phyloP scores from a whole-genome alignment of 2,797 vertebrate species.

The Graptemys geographica region DNA sequence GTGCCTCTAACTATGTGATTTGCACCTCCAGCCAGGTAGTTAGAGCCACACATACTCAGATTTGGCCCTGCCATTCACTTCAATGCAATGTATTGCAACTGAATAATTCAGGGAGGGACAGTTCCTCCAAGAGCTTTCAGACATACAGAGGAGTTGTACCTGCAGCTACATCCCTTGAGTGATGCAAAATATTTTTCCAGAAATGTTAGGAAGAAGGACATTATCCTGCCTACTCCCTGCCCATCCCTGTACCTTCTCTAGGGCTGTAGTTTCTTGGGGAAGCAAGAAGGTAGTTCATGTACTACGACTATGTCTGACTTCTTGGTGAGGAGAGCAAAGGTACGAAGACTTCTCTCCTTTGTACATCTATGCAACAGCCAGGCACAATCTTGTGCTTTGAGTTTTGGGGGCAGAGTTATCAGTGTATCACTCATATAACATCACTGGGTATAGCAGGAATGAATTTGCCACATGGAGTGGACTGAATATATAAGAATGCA shows the following conservation, averaged over 20 bases:
- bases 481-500: slow-evolving; percentile 2
- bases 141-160: not conserved
- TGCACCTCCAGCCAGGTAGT: not conserved
- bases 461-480: not conserved
- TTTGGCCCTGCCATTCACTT: not conserved
- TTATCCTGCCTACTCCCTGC: not conserved
- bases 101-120: not conserved
- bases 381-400: not conserved
- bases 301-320: not conserved
- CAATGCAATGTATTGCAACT: not conserved
- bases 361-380: not conserved
- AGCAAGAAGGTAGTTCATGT: not conserved
- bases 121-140: not conserved
- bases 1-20: not conserved
- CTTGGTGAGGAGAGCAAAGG: not conserved
- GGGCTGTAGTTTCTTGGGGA: not conserved
- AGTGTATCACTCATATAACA: not conserved
- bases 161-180: not conserved
- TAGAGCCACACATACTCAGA: not conserved
- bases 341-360: not conserved
- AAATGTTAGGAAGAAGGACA: not conserved
- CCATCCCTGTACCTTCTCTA: rapidly evolving
- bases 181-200: not conserved
- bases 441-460: not conserved
- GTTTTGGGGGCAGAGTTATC: not conserved